Evolutionary conservation across 1,140 invertebrate genomes (phyloP), one percentile per base, ranked within the genome.

Genomic region (Zaprionus vittiger): DNA sequence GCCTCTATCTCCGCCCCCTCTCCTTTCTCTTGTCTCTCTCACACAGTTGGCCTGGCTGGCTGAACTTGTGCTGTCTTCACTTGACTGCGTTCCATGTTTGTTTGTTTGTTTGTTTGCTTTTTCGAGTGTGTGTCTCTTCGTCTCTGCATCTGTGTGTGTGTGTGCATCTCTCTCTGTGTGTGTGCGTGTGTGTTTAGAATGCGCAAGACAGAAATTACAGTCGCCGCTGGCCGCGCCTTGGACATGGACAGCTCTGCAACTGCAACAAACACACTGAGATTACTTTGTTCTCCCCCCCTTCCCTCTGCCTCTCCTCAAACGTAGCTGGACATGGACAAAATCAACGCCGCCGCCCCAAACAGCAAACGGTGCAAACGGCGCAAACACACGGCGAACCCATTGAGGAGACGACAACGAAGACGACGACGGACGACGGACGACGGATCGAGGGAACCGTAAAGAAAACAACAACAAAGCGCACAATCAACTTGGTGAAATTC

Each of bases 41-140:
- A 15, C 52, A 24, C 60, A 47, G 17, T 60, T 60, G 24, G 26
- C 28, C 49, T 26, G 11, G 26, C 26, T 52, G 47, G 34, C 41
- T 55, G 62, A 65, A 52, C 77, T 75, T 37, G 47, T 41, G 74
- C 71, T 77, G 85, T 89, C 84, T 87, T 87, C 84, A 90, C 81
- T 87, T 89, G 83, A 90, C 85, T 87, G 85, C 85, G 84, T 87
- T 81, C 56, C 83, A 81, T 84, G 76, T 90, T 84, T 81, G 71
- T 89, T 87, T 86, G 83, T 86, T 82, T 73, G 69, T 80, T 83
- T 84, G 75, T 85, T 79, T 78, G 71, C 86, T 83, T 68, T 69
- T 73, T 73, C 62, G 41, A 69, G 66, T 77, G 79, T 80, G 69
- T 73, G 41, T 73, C 28, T 59, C 41, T 62, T 22, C 44, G 15